Evolutionary conservation across 1,140 invertebrate genomes (phyloP).

Genomic region (Panagrolaimus sp.): DNA sequence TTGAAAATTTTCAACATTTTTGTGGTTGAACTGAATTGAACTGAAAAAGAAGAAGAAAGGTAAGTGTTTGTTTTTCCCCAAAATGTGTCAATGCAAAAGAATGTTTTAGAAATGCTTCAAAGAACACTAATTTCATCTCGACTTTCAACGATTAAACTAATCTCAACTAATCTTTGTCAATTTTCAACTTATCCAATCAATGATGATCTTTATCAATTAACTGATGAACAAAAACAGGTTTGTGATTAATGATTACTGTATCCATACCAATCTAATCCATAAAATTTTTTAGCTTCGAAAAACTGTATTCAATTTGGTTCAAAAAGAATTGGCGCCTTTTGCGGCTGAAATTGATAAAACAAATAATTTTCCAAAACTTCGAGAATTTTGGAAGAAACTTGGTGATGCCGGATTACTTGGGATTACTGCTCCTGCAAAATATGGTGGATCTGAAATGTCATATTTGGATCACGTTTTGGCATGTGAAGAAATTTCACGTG

Average conservation of each 20-base stretch:
- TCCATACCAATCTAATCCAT: not conserved
- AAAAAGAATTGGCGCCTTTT: slow-evolving; percentile 70
- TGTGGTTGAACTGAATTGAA: no score
- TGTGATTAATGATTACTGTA: slow-evolving; percentile 34
- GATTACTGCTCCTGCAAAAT: slow-evolving; percentile 78
- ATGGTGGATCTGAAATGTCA: slow-evolving; percentile 78
- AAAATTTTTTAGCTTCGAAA: not conserved
- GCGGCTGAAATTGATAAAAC: slow-evolving; percentile 80
- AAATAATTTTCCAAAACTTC: slow-evolving; percentile 73
- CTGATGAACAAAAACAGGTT: slow-evolving; percentile 78
- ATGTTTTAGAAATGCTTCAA: no score
- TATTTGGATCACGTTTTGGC: slow-evolving; percentile 86
- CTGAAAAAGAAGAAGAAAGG: no score
- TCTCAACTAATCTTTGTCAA: not conserved
- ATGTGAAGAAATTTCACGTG: slow-evolving; percentile 85
- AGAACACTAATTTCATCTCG: not conserved
- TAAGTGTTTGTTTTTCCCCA: no score
- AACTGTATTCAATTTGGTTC: no score
- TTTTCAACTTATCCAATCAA: slow-evolving; percentile 68
- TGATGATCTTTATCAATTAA: slow-evolving; percentile 77
- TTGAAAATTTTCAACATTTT: no score
- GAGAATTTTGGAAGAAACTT: slow-evolving; percentile 80
- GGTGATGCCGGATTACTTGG: slow-evolving; percentile 81
- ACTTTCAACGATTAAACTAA: not conserved
- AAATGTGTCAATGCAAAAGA: no score